Evolutionary conservation across 2,888 invertebrate species (phyloP), one percentile per base, ranked within the genome.

Genomic region (Sinhomidia bicolor): DNA sequence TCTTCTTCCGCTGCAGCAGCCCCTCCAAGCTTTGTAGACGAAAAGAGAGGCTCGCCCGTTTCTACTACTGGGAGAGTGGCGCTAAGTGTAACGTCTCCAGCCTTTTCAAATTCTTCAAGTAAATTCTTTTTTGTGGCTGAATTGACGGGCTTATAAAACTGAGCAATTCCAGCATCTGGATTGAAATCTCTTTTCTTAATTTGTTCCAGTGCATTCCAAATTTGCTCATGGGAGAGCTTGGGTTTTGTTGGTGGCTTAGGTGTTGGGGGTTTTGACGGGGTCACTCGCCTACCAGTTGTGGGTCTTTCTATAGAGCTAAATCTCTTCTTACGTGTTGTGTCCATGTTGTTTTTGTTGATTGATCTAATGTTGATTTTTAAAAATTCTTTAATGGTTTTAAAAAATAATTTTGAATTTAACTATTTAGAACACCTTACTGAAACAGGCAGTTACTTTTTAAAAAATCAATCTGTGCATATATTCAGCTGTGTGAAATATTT

Each of bases 121-220:
- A 78, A 26, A 78, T 54, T 78, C 29, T 78, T 23, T 17, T 32
- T 3, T 36, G n/a, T 0, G 10, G 12, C 62, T 23, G 2, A n/a
- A 3, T 36, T 68, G 1, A 0, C 32, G 36, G 32, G 14, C 14
- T 32, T n/a, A 17, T 65, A 74, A 26, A 85, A 85, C 36, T 85
- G 85, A 4, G 57, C 41, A 5, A 60, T 0, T 23, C 85, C 85
- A 17, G 20, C 60, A 1, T 47, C 78, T 12, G 6, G 36, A 3
- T 4, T 17, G 62, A 44, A 85, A 14, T 85, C 23, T 29, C 85
- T 47, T 2, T 26, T 62, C 17, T 78, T 14, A 0, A 85, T 20
- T 1, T 36, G n/a, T 17, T 76, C 29, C 0, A 71, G 4, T n/a
- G 76, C 60, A 44, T 76, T n/a, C 5, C 78, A 32, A 5, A 20